Percentiles rank a stretch among this genome's conserved stretches.
Evolutionary conservation across 2,888 invertebrate genomes (phyloP).

Genomic region (Lithophane semibrunnea): DNA sequence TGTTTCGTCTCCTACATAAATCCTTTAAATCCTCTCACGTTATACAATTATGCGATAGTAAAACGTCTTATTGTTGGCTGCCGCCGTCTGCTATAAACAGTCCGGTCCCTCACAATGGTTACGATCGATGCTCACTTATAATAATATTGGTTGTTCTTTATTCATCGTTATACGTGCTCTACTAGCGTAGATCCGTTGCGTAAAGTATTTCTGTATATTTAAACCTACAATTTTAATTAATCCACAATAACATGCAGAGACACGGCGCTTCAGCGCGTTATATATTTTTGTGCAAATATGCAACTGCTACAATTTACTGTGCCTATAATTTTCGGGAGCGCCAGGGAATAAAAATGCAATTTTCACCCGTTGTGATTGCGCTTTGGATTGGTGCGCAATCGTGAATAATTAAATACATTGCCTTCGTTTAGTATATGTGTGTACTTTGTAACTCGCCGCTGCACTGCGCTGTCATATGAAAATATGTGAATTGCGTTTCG

Average conservation of each 20-base stretch:
- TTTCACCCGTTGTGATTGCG: slow-evolving; percentile 79
- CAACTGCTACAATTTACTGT: slow-evolving; percentile 76
- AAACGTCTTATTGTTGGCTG: slow-evolving; percentile 50
- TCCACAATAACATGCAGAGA: slow-evolving; percentile 67
- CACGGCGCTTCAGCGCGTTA: slow-evolving; percentile 58
- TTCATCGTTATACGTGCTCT: slow-evolving; percentile 53
- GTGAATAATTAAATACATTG: slow-evolving; percentile 82
- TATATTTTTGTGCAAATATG: slow-evolving; percentile 74
- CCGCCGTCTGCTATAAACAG: slow-evolving; percentile 42
- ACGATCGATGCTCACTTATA: slow-evolving; percentile 24
- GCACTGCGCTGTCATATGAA: slow-evolving; percentile 39
- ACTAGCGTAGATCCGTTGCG: slow-evolving; percentile 27
- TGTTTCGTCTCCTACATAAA: slow-evolving; percentile 50
- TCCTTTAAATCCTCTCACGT: slow-evolving; percentile 25
- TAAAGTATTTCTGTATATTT: slow-evolving; percentile 56
- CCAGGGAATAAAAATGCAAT: slow-evolving; percentile 83
- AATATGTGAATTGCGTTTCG: slow-evolving; percentile 29
- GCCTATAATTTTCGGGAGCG: slow-evolving; percentile 80
- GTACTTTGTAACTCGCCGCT: slow-evolving; percentile 49
- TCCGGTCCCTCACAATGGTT: slow-evolving; percentile 4
- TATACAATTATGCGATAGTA: slow-evolving; percentile 54
- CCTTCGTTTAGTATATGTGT: slow-evolving; percentile 71
- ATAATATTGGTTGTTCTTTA: slow-evolving; percentile 41
- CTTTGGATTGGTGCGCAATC: slow-evolving; percentile 77
- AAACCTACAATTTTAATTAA: slow-evolving; percentile 67